Evolutionary conservation across 2,888 invertebrate species (phyloP), one percentile per base, ranked within the genome.

Genomic region (Heliconius ismenius): DNA sequence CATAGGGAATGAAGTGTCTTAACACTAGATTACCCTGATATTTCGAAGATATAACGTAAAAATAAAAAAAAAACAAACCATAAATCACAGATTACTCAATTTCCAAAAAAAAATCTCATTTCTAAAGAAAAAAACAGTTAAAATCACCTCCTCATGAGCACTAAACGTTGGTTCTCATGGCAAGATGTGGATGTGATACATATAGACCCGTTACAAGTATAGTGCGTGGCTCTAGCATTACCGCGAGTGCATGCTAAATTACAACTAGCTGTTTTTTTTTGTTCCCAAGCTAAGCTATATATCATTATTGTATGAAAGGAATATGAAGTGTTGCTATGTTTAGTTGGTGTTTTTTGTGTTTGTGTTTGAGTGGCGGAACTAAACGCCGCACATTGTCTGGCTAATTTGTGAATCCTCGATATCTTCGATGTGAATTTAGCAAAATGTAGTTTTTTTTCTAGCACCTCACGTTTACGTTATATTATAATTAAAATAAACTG

Each of bases 201-300:
- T 88, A 88, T 87, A 88, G 88, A 86, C 86, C 93, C 92, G 93
- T 93, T 92, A 86, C 88, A 89, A 90, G 88, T 88, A 89, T 87
- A 90, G 91, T 90, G 89, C 87, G 85, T 86, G 82, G 85, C 86
- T 85, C 84, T 87, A 86, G 87, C 86, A 90, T 91, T 91, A 91
- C 85, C 86, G 83, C 86, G 86, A 86, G 85, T 90, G 88, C 88
- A 86, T 83, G 87, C 91, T 90, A 91, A 91, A 91, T 91, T 91
- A 89, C 90, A 86, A 88, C 85, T 79, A 83, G 81, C 83, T 82
- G 82, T 80, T 80, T 89, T 90, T 90, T 75, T 75, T 89, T 67
- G 39, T 90, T 90, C 89, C 86, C 90, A 90, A 87, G 82, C 79
- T 65, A 78, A 77, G 79, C 81, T 81, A 82, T 82, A 83, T 82